phyloP scores from a whole-genome alignment of 1,140 invertebrate species.

The Bombus polaris region DNA sequence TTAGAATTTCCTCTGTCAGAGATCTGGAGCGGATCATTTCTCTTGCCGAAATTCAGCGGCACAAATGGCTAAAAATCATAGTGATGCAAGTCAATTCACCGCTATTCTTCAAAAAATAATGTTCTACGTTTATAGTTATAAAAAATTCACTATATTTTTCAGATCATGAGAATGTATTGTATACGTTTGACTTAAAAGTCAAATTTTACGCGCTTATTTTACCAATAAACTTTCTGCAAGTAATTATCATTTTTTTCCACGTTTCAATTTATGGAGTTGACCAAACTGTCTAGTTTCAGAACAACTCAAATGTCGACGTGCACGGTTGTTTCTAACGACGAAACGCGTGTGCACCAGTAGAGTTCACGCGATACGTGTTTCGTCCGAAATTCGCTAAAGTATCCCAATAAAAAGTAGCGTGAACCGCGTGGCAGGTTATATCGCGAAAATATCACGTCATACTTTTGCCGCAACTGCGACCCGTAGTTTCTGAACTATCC shows the following conservation, averaged over 20 bases:
- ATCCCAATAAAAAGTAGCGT: slow-evolving; percentile 40
- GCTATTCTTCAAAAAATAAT: too few relatives aligned
- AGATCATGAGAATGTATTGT: too few relatives aligned
- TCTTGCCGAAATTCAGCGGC: background rate
- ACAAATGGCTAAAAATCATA: too few relatives aligned
- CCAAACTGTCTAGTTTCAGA: too few relatives aligned
- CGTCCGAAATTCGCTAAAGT: slow-evolving; percentile 24
- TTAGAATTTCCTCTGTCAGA: background rate
- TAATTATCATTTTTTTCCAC: too few relatives aligned
- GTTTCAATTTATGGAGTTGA: too few relatives aligned
- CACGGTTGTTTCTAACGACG: slow-evolving; percentile 22
- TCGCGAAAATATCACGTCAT: slow-evolving; percentile 39
- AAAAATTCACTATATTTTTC: too few relatives aligned
- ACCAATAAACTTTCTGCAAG: too few relatives aligned
- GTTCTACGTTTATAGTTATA: too few relatives aligned
- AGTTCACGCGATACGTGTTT: slow-evolving; percentile 5
- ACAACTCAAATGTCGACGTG: background rate
- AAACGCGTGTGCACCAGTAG: background rate
- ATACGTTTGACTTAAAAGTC: too few relatives aligned
- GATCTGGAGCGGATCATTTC: background rate
- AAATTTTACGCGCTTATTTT: too few relatives aligned
- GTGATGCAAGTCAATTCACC: too few relatives aligned
- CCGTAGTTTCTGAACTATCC: slow-evolving; percentile 37
- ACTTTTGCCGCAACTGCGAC: slow-evolving; percentile 6
- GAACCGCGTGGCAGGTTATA: slow-evolving; percentile 24